A percentile compares a stretch with the other conserved stretches of the same genome.
phyloP scores from a whole-genome alignment of 1,140 invertebrate species.

The Drosophila kanapiae region DNA sequence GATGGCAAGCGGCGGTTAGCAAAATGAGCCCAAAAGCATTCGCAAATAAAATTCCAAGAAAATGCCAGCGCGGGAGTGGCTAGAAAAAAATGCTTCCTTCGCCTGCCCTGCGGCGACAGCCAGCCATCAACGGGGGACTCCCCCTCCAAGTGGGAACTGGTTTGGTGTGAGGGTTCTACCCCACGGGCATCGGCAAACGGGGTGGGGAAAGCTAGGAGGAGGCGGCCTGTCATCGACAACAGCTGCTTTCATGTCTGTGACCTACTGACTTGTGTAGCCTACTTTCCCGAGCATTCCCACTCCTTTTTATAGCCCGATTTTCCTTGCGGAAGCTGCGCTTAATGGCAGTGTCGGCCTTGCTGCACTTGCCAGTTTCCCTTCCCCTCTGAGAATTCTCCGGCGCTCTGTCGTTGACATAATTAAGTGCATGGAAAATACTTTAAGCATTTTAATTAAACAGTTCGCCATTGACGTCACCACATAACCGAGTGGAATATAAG shows the following conservation, averaged over 20 bases:
- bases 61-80: conserved; percentile 23
- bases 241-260: conserved; percentile 70
- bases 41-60: conserved; percentile 44
- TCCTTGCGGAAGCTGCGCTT: conserved; percentile 56
- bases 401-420: conserved; percentile 67
- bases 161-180: neutral
- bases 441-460: conserved; percentile 74
- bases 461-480: conserved; percentile 58
- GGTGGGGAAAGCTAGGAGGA: neutral
- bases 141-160: neutral
- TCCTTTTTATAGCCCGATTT: conserved; percentile 19
- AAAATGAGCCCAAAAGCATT: conserved; percentile 40
- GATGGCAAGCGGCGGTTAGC: conserved; percentile 26
- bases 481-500: conserved; percentile 23
- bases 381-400: neutral
- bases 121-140: conserved; percentile 23
- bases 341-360: conserved; percentile 41
- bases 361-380: conserved; percentile 6
- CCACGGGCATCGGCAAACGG: conserved; percentile 18
- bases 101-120: conserved; percentile 30
- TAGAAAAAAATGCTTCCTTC: conserved; percentile 39
- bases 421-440: conserved; percentile 78
- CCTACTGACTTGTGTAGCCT: conserved; percentile 75
- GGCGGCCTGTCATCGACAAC: conserved; percentile 60
- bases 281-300: conserved; percentile 60